phyloP scores from a whole-genome alignment of 1,140 invertebrate genomes.

The Varroa destructor region DNA sequence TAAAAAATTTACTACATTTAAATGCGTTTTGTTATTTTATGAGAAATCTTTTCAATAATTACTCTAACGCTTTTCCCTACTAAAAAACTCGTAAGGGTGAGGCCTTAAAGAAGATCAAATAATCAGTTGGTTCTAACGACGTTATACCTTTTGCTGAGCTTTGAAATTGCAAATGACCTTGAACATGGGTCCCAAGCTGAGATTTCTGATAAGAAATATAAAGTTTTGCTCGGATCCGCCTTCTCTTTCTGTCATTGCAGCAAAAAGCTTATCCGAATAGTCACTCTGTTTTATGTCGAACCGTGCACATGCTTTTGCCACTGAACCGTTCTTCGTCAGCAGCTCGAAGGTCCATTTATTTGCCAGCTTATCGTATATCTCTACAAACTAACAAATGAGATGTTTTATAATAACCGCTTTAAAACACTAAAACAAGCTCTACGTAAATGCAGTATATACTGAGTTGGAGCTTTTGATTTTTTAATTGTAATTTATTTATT shows the following conservation, averaged over 20 bases:
- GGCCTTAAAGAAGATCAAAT: too few species aligned
- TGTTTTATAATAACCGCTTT: too few species aligned
- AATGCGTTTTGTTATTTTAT: too few species aligned
- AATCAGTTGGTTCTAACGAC: too few species aligned
- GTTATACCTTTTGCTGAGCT: slow-evolving; percentile 2
- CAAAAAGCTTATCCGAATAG: not conserved
- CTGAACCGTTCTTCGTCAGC: slow-evolving; percentile 6
- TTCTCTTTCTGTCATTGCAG: not conserved
- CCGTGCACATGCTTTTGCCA: not conserved
- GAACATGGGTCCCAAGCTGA: slow-evolving; percentile 7
- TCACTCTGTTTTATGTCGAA: slow-evolving; percentile 22
- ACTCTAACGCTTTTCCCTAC: too few species aligned
- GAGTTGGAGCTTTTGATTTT: too few species aligned
- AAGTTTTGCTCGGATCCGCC: slow-evolving; percentile 3
- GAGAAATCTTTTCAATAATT: too few species aligned
- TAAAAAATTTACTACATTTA: too few species aligned
- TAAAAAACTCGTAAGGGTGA: too few species aligned
- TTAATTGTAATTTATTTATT: too few species aligned
- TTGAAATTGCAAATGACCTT: slow-evolving; percentile 21
- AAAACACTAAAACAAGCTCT: too few species aligned
- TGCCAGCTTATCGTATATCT: slow-evolving; percentile 1
- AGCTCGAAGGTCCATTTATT: slow-evolving; percentile 14
- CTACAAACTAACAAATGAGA: slow-evolving; percentile 3
- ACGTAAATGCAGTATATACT: too few species aligned
- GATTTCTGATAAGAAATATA: slow-evolving; percentile 19